Base-by-base conservation (phyloP, 2,797 vertebrate genomes). In the Pseudotriccus pelzelni region DNA sequence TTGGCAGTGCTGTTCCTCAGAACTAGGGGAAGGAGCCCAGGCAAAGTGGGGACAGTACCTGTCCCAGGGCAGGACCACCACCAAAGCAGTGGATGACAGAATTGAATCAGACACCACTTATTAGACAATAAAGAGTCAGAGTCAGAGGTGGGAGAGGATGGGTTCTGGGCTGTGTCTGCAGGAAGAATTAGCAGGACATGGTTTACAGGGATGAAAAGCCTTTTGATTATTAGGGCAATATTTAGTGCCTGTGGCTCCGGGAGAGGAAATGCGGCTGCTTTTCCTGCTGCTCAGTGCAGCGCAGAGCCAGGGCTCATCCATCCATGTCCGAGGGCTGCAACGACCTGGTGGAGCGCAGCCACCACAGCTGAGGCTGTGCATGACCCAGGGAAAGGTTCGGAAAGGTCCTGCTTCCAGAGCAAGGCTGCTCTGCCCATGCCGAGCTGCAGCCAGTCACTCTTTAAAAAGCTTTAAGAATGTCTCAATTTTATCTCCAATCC, bases 201-300 rank as follows among this genome's bases (percentile, higher is more conserved):
- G 21, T 76, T 92, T 73, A 62, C 10, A 17, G 67, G 27, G n/a
- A 75, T 84, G 50, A 93, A 91, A 94, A 93, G 62, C 28, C 55
- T 68, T 89, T 80, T 90, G 60, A 84, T 83, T 79, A 47, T 76
- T 46, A 84, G 69, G 58, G 52, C 46, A 69, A 50, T 36, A 53
- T 59, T 77, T 68, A 78, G 46, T 30, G 66, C 28, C 47, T 2
- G 2, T n/a, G 63, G 39, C 81, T 81, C 36, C 39, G 43, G 34
- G 62, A 92, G 69, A 50, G 44, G 46, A 70, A 47, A 63, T 28
- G n/a, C 28, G 88, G 60, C 76, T 66, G 27, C 39, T 62, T 77
- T 76, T 62, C 8, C 2, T 30, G n/a, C n/a, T 37, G 75, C 75
- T 72, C 20, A 30, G 52, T 14, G 0, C 39, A n/a, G 11, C 2